Evolutionary conservation across 1,140 invertebrate species (phyloP).

Genomic region (Riptortus pedestris): DNA sequence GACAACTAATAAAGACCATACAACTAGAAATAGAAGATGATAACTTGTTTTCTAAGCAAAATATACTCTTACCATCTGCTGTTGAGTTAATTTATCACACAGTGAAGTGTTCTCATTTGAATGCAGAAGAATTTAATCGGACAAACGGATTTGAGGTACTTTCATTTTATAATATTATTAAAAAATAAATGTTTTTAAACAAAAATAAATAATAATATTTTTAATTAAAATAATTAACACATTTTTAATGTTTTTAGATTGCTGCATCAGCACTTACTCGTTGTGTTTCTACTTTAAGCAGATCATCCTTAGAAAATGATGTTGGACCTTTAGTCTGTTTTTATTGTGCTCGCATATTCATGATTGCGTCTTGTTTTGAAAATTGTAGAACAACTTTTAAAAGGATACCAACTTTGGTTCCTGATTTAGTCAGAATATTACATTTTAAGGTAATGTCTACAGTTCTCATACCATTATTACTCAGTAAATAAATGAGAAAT

Average conservation of each 20-base stretch:
- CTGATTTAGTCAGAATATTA: conserved; percentile 79
- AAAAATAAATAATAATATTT: background rate
- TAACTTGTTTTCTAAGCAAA: conserved; percentile 79
- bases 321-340: conserved; percentile 85
- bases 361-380: conserved; percentile 88
- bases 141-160: conserved; percentile 81
- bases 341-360: conserved; percentile 80
- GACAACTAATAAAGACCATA: conserved; percentile 93
- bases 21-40: conserved; percentile 87
- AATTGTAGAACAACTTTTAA: conserved; percentile 80
- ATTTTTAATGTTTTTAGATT: conserved; percentile 42
- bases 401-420: conserved; percentile 72
- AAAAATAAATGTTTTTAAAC: conserved; percentile 13
- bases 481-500: no score
- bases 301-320: conserved; percentile 65
- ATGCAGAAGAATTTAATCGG: conserved; percentile 91
- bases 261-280: conserved; percentile 79
- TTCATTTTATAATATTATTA: no score
- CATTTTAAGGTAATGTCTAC: conserved; percentile 69
- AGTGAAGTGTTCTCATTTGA: conserved; percentile 89
- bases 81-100: conserved; percentile 94
- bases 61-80: conserved; percentile 76
- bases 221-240: background rate
- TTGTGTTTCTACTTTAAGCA: conserved; percentile 79
- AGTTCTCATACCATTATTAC: no score